These are phyloP conservation scores for Mungos mungo DNA, from an alignment of 2,113 vertebrate genomes.

Conservation along the genomic window DNA sequence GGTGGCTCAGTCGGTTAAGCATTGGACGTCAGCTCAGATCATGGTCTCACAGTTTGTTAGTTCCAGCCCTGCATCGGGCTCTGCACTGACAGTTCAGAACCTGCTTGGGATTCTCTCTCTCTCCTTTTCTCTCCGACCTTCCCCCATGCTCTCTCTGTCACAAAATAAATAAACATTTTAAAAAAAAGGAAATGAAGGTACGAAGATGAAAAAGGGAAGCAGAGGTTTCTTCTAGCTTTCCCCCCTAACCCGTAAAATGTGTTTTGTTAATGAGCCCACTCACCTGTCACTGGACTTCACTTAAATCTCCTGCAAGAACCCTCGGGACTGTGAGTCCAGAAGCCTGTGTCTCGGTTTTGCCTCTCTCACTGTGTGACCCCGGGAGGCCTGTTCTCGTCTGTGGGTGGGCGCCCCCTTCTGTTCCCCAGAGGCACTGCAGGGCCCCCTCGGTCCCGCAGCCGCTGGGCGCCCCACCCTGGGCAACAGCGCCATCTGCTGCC, in stretches of 20 bases:
- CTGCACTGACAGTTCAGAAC: too few relatives aligned
- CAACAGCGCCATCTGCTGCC: constrained; percentile 55
- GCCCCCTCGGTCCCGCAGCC: too few relatives aligned
- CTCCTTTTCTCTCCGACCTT: too few relatives aligned
- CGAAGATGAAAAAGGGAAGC: background rate
- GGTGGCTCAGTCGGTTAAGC: too few relatives aligned
- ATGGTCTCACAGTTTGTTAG: too few relatives aligned
- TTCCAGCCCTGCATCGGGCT: too few relatives aligned
- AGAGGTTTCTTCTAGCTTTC: background rate
- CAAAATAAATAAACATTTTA: too few relatives aligned
- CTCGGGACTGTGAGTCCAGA: too few relatives aligned
- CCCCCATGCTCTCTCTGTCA: too few relatives aligned
- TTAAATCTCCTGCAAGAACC: background rate
- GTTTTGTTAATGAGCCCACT: background rate
- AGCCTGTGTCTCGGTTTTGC: background rate
- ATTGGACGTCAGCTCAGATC: too few relatives aligned
- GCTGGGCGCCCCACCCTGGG: background rate
- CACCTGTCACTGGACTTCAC: background rate
- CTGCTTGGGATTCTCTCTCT: too few relatives aligned
- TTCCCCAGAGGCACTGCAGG: background rate
- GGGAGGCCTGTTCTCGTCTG: background rate
- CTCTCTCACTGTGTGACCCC: background rate
- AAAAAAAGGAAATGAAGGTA: background rate
- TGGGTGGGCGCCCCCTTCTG: background rate
- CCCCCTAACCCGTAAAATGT: background rate